Evolutionary conservation across 1,140 invertebrate species (phyloP), one percentile per base, ranked within the genome.

Genomic region (Euura lappo): DNA sequence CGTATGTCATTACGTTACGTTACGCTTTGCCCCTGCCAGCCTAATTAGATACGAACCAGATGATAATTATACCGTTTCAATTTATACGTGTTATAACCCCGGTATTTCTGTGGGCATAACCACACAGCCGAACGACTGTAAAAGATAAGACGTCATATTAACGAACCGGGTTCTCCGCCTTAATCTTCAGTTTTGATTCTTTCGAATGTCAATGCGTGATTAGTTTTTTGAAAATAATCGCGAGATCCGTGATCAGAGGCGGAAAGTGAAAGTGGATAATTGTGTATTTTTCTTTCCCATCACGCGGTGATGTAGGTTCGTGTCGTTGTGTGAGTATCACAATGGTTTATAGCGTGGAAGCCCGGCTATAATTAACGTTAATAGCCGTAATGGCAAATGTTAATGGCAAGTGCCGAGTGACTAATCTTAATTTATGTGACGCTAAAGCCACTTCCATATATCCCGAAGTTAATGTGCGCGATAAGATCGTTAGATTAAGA

Each of bases 401-500:
- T 83, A 83, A 83, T 81, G 80, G 81, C 81, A 80, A 83, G 81
- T 79, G 79, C 78, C 78, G 80, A 81, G 77, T 80, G 78, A 81
- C 81, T 83, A 83, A 83, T 83, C 81, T 83, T 83, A 79, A 83
- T 83, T 80, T 83, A 83, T 80, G 78, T 74, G 78, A 77, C 77
- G 77, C 77, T 80, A 79, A 81, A 79, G 77, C 80, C 79, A 81
- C 78, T 81, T 77, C 78, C 77, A 79, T 80, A 79, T 80, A 82
- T 82, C 77, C 76, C 71, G 13, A 74, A 78, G 74, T 80, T 80
- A 80, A 80, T 80, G 79, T 73, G 75, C 75, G 65, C 77, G 81
- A 83, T 81, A 83, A 83, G 80, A 83, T 83, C 77, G 76, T 76
- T 76, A 80, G 81, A 83, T 83, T 83, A 81, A 83, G 81, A 81